phyloP scores from a whole-genome alignment of 2,888 invertebrate genomes.

The Philereme vetulata region DNA sequence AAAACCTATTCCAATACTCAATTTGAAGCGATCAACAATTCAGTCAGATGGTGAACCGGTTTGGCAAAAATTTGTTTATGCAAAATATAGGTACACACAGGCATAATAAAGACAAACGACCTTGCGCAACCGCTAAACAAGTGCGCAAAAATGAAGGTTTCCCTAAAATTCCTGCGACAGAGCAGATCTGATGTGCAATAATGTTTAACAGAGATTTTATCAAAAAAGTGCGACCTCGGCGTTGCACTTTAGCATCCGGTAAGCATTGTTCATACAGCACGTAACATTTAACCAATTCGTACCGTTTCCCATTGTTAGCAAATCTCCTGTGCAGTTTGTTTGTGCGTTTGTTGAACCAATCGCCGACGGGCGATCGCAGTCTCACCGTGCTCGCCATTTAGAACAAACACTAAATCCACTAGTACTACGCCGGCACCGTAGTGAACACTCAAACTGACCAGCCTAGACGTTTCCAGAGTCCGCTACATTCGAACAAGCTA shows the following conservation, averaged over 20 bases:
- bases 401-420: constrained; percentile 44
- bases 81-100: constrained; percentile 31
- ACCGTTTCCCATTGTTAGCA: constrained; percentile 76
- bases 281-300: constrained; percentile 52
- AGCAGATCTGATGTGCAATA: constrained; percentile 4
- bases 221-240: constrained; percentile 38
- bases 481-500: constrained; percentile 65
- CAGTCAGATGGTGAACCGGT: constrained; percentile 35
- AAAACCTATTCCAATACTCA: constrained; percentile 24
- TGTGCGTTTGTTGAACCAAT: constrained; percentile 73
- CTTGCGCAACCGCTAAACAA: constrained; percentile 31
- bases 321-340: constrained; percentile 69
- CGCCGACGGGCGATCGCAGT: constrained; percentile 68
- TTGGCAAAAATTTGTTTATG: constrained; percentile 34
- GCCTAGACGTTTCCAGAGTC: constrained; percentile 48
- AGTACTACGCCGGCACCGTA: constrained; percentile 49
- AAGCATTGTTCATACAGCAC: constrained; percentile 40
- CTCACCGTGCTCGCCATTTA: constrained; percentile 71
- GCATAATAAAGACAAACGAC: constrained; percentile 26
- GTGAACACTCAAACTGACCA: constrained; percentile 57
- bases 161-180: constrained; percentile 5
- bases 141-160: constrained; percentile 23
- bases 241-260: constrained; percentile 42
- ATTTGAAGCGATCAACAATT: constrained; percentile 25
- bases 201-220: constrained; percentile 24